Percentiles rank a stretch among this genome's conserved stretches.
These are phyloP conservation scores for Dilophus febrilis DNA, from an alignment of 2,888 invertebrate genomes.

Conservation along the genomic window DNA sequence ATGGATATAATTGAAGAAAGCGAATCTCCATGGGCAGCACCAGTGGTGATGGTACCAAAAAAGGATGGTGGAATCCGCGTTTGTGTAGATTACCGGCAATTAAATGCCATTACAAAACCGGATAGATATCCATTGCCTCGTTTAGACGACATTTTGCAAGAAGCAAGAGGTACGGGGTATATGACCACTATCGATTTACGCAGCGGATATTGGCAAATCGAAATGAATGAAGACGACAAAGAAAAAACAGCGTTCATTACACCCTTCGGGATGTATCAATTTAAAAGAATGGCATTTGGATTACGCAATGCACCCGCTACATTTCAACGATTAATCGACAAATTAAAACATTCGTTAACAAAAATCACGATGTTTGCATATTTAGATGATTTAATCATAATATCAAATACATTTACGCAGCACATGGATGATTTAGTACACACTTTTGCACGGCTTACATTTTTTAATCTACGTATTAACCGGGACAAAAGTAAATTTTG, in stretches of 20 bases:
- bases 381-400: constrained; percentile 17
- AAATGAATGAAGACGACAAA: constrained; percentile 14
- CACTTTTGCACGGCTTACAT: constrained; percentile 13
- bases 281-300: constrained; percentile 21
- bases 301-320: constrained; percentile 19
- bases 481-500: constrained; percentile 14
- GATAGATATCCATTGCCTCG: constrained; percentile 23
- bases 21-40: constrained; percentile 11
- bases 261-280: constrained; percentile 18
- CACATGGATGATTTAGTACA: constrained; percentile 16
- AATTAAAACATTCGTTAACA: neutral
- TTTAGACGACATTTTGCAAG: constrained; percentile 25
- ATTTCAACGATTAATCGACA: constrained; percentile 11
- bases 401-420: constrained; percentile 13
- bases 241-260: constrained; percentile 20
- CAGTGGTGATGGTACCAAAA: constrained; percentile 13
- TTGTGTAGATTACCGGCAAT: constrained; percentile 17
- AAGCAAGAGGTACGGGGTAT: constrained; percentile 14
- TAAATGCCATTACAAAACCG: constrained; percentile 16
- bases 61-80: constrained; percentile 14
- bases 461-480: constrained; percentile 14
- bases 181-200: constrained; percentile 22
- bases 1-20: constrained; percentile 11
- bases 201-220: constrained; percentile 24
- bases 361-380: constrained; percentile 12